These are phyloP conservation scores for Sepioteuthis lessoniana DNA, from an alignment of 2,888 invertebrate genomes.

Conservation along the genomic window DNA sequence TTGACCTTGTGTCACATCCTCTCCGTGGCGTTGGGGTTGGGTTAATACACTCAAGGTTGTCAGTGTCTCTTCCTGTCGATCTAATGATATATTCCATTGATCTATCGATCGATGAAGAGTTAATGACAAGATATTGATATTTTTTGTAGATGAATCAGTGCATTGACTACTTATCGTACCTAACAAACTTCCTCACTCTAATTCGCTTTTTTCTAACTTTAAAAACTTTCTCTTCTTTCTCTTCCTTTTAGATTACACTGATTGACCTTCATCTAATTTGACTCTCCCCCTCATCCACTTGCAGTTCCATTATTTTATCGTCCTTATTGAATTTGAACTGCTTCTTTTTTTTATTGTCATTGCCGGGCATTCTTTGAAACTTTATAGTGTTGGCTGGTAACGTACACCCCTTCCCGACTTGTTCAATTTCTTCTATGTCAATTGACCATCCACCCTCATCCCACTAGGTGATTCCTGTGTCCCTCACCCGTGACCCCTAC, in stretches of 20 bases:
- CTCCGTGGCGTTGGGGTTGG: too few relatives aligned
- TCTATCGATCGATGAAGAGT: too few relatives aligned
- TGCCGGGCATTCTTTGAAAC: not conserved
- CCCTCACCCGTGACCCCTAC: constrained; percentile 47
- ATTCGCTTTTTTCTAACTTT: too few relatives aligned
- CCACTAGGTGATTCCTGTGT: not conserved
- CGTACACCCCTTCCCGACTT: not conserved
- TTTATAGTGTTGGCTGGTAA: not conserved
- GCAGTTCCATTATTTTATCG: not conserved
- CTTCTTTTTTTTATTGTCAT: not conserved
- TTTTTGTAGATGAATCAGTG: too few relatives aligned
- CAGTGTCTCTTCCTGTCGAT: too few relatives aligned
- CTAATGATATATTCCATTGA: too few relatives aligned
- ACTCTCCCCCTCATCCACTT: not conserved
- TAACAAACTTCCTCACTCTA: too few relatives aligned
- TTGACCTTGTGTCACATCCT: too few relatives aligned
- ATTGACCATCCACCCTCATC: not conserved
- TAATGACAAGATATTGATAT: too few relatives aligned
- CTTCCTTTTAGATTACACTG: not conserved
- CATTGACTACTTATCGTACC: not conserved
- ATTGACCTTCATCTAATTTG: not conserved
- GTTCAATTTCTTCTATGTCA: not conserved
- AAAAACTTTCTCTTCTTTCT: not conserved
- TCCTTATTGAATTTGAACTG: not conserved
- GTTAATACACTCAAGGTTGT: too few relatives aligned